Evolutionary conservation across 2,113 vertebrate species (phyloP), one percentile per base, ranked within the genome.

Genomic region (Hippocampus barbouri): DNA sequence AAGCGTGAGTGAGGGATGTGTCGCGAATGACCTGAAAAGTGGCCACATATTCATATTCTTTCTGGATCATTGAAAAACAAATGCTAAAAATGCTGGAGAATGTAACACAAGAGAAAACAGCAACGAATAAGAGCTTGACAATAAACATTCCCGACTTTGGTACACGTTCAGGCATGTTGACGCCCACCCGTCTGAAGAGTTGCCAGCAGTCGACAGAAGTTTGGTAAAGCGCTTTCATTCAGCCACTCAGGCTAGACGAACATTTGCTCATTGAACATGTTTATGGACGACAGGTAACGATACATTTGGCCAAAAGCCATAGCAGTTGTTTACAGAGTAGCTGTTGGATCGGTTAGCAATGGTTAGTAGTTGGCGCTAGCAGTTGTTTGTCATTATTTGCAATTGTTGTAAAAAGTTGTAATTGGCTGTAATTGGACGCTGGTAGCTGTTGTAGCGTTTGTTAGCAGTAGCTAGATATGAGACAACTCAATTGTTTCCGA

Each of bases 141-240:
- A 68, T 65, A 73, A 73, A 85, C 59, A 83, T 70, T 76, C 68
- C 60, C 54, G 6, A 49, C 34, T 51, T 12, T 23, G 8, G 49
- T 69, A 78, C 89, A 85, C 75, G 85, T 73, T 21, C 66, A 67
- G 75, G 64, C 87, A 79, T 6, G 85, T 40, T 74, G 27, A 0
- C 25, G 0, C 27, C 27, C 14, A 60, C 23, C 23, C 34, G 2
- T 25, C 23, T 27, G 8, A 25, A 59, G 56, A 59, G 56, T 59
- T n/a, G 53, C 43, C 43, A 6, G 21, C 8, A n/a, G 53, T 21
- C 56, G 23, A n/a, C 25, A 14, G 11, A 59, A 59, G 25, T 27
- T 12, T 4, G 12, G 25, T 14, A 27, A 12, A 1, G 53, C n/a
- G 27, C 34, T 34, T 16, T 34, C 59, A 61, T 18, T 61, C 59